Evolutionary conservation across 1,140 invertebrate genomes (phyloP).

Genomic region (Caerostris extrusa): DNA sequence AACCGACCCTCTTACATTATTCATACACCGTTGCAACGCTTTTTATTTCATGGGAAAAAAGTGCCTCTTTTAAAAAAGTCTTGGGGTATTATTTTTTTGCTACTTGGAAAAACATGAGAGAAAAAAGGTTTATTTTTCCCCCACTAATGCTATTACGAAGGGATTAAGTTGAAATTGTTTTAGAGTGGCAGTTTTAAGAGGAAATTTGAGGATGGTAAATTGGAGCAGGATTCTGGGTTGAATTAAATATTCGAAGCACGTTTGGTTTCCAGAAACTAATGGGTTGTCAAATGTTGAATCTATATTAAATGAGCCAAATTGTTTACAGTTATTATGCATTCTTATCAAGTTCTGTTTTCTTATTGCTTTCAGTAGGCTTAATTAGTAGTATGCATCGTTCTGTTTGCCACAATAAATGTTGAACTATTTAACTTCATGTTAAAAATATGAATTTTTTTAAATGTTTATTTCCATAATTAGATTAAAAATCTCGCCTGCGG

Average conservation of each 20-base stretch:
- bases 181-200: not conserved
- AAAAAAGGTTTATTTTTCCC: not conserved
- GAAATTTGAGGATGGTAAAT: slow-evolving; percentile 25
- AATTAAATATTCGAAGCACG: not conserved
- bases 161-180: slow-evolving; percentile 58
- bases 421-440: too few species aligned
- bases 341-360: not conserved
- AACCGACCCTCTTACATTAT: slow-evolving; percentile 37
- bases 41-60: slow-evolving; percentile 16
- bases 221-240: not conserved
- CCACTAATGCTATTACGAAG: not conserved
- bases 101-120: slow-evolving; percentile 24
- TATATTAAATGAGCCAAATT: not conserved
- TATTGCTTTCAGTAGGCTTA: not conserved
- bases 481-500: too few species aligned
- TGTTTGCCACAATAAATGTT: too few species aligned
- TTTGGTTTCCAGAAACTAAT: slow-evolving; percentile 8
- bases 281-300: slow-evolving; percentile 35
- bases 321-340: not conserved
- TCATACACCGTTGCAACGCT: slow-evolving; percentile 26
- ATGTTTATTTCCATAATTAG: too few species aligned
- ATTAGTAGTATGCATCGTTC: too few species aligned
- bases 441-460: too few species aligned
- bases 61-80: slow-evolving; percentile 17
- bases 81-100: not conserved